Conservation (phyloP, 2,113 vertebrate species). For the Muntiacus reevesi region DNA sequence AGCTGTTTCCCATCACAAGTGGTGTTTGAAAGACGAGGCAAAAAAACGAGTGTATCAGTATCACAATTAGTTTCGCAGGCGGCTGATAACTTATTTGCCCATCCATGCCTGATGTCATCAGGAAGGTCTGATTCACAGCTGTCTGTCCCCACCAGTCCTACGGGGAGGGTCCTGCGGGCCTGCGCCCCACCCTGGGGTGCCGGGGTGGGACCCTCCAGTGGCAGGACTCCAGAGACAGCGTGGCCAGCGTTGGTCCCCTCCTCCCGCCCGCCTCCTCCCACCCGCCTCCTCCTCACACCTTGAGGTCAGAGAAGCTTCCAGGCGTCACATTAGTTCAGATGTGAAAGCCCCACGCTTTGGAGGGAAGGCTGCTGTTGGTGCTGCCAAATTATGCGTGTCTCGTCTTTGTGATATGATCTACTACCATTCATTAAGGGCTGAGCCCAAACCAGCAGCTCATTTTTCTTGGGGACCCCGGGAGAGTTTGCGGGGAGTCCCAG, state of each 20-base stretch:
- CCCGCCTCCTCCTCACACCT: not conserved
- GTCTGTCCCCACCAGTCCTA: conserved; percentile 73
- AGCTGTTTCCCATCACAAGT: conserved; percentile 84
- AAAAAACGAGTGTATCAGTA: conserved; percentile 73
- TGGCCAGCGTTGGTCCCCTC: not conserved
- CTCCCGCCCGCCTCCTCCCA: fast-evolving
- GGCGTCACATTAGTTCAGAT: conserved; percentile 70
- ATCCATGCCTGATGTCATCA: conserved; percentile 76
- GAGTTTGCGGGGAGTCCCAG: conserved; percentile 71
- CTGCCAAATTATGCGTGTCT: conserved; percentile 79
- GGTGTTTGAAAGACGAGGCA: conserved; percentile 80
- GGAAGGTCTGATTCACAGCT: conserved; percentile 76
- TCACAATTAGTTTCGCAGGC: conserved; percentile 82
- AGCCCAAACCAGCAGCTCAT: conserved; percentile 71
- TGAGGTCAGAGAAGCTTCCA: conserved; percentile 76
- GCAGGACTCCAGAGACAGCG: not conserved
- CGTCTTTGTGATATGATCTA: conserved; percentile 78
- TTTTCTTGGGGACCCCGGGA: conserved; percentile 74
- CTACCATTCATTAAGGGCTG: conserved; percentile 73
- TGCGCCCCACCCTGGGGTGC: not conserved
- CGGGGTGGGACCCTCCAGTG: not conserved
- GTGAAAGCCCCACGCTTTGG: conserved; percentile 57
- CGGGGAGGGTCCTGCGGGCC: conserved; percentile 45
- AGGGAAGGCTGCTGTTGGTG: conserved; percentile 70
- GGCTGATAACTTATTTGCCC: conserved; percentile 81